These are phyloP conservation scores for Salminus brasiliensis DNA, from an alignment of 2,113 vertebrate species.

Conservation along the genomic window DNA sequence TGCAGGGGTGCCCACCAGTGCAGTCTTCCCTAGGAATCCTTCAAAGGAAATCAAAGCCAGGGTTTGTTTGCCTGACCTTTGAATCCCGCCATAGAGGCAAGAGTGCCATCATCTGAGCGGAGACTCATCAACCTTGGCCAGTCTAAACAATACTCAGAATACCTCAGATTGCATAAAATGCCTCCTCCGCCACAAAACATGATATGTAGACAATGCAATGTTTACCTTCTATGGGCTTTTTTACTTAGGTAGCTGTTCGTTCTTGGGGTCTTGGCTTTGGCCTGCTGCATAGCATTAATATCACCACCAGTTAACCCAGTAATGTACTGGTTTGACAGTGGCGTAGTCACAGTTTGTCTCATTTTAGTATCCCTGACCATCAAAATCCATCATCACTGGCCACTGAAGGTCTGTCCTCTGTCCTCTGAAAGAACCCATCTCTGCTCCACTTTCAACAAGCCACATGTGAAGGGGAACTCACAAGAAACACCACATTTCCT, in stretches of 20 bases:
- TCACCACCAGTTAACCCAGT: no score
- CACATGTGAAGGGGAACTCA: conserved; percentile 11
- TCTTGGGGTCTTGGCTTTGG: no score
- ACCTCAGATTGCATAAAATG: conserved; percentile 44
- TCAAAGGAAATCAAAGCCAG: conserved; percentile 59
- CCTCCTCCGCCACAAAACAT: conserved; percentile 5
- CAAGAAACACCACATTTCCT: conserved; percentile 24
- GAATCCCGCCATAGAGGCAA: conserved; percentile 46
- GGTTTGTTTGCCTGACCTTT: conserved; percentile 60
- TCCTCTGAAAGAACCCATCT: neutral
- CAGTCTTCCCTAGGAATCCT: conserved; percentile 47
- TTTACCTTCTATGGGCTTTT: no score
- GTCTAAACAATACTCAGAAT: conserved; percentile 54
- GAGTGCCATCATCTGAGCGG: conserved; percentile 47
- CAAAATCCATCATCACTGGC: neutral
- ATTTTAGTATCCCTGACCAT: neutral
- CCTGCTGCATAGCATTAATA: no score
- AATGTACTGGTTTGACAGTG: no score
- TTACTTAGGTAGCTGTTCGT: neutral
- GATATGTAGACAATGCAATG: neutral
- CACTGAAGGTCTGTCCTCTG: neutral
- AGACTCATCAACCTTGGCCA: conserved; percentile 43
- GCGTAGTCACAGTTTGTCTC: no score
- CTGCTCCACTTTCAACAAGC: neutral
- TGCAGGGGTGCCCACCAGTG: conserved; percentile 39